Evolutionary conservation across 2,888 invertebrate species (phyloP).

Genomic region (Drosophila aldrichi): DNA sequence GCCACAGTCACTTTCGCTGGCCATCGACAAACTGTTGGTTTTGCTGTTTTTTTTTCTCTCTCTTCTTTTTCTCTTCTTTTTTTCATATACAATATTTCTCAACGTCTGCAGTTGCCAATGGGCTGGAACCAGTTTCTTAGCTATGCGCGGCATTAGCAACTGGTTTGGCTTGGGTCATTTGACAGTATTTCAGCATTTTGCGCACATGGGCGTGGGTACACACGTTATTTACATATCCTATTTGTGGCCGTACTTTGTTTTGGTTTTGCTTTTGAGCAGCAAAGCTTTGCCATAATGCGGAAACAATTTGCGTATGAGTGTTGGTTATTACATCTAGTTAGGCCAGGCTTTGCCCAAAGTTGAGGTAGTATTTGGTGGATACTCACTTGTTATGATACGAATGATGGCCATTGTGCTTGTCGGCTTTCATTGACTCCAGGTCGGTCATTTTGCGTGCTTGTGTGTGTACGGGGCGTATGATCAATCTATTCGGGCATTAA

Average conservation of each 20-base stretch:
- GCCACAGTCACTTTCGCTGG: slow-evolving; percentile 60
- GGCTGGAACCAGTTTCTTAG: slow-evolving; percentile 59
- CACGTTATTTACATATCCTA: not conserved
- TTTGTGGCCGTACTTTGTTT: not conserved
- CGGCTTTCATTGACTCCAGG: slow-evolving; percentile 69
- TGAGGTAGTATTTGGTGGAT: slow-evolving; percentile 24
- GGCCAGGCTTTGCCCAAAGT: slow-evolving; percentile 4
- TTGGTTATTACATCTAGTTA: slow-evolving; percentile 6
- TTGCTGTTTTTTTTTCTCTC: not conserved
- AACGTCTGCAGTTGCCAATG: slow-evolving; percentile 39
- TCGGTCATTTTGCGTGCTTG: slow-evolving; percentile 63
- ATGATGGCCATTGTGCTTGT: slow-evolving; percentile 77
- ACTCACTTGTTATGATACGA: slow-evolving; percentile 70
- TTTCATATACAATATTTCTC: slow-evolving; percentile 16
- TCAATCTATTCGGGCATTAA: slow-evolving; percentile 32
- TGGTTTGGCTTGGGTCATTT: slow-evolving; percentile 50
- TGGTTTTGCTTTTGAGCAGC: not conserved
- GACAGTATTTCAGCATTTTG: slow-evolving; percentile 1
- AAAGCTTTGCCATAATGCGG: slow-evolving; percentile 19
- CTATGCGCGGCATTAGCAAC: slow-evolving; percentile 40
- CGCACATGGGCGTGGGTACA: not conserved
- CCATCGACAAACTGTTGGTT: slow-evolving; percentile 17
- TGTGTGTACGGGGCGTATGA: slow-evolving; percentile 9
- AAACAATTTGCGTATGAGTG: slow-evolving; percentile 9
- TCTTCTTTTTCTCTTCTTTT: not conserved